Evolutionary conservation across 2,797 vertebrate species (phyloP), one percentile per base, ranked within the genome.

Genomic region (Trematomus bernacchii): DNA sequence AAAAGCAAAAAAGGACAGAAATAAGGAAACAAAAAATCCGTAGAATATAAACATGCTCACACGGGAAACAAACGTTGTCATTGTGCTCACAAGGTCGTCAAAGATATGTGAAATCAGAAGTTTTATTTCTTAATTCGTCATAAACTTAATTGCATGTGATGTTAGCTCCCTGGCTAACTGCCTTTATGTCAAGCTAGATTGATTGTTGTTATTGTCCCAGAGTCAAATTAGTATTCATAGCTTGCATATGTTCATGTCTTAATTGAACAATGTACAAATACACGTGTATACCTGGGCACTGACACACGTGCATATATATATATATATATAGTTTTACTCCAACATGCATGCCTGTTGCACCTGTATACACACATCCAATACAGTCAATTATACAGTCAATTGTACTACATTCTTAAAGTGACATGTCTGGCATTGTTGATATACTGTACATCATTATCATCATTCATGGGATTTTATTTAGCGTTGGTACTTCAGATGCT

Each of bases 11-110:
- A 10, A 0, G 6, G 53, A 33, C 66, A 65, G 60, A 58, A 65
- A 59, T 37, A 3, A 3, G 6, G 4, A 37, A 37, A 37, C 7
- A 9, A 3, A 16, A 6, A 58, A 55, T 52, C n/a, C 5, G 37
- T 2, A 40, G 48, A 83, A 85, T 74, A 66, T 48, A 54, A 57
- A 77, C 68, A 53, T 43, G 44, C 44, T 57, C 48, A 60, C 51
- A 50, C 30, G 40, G 73, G 27, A 66, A 66, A 60, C 30, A 42
- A 30, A 77, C n/a, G 30, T 44, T 75, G 60, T 62, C 30, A 30
- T 23, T 57, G 42, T 50, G 30, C 66, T 72, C 42, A 52, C 13
- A 1, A n/a, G 10, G 10, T 23, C n/a, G 27, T 69, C 51, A 65
- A 68, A 65, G 16, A 65, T 53, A 12, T n/a, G 10, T 54, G 11